Evolutionary conservation across 2,888 invertebrate species (phyloP).

Genomic region (Linnaemya vulpina): DNA sequence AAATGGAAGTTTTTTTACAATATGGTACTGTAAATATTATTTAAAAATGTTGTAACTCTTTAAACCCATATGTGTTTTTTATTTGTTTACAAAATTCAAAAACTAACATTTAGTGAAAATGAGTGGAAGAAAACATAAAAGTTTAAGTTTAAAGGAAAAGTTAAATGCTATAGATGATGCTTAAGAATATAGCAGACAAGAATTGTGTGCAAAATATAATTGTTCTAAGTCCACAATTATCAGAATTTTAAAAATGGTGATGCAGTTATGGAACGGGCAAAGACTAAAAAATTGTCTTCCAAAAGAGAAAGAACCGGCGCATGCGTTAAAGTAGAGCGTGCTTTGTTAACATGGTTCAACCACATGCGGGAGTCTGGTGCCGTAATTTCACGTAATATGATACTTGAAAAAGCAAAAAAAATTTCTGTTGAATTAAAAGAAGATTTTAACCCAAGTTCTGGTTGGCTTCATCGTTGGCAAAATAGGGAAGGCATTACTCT

Average conservation of each 20-base stretch:
- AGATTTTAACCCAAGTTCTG: slow-evolving; percentile 56
- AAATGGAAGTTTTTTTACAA: too few relatives aligned
- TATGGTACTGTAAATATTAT: too few relatives aligned
- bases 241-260: slow-evolving; percentile 40
- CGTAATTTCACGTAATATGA: not conserved
- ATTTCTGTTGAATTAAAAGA: slow-evolving; percentile 59
- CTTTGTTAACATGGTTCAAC: not conserved
- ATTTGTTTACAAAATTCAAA: too few relatives aligned
- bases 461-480: slow-evolving; percentile 68
- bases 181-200: not conserved
- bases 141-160: not conserved
- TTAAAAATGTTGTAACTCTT: not conserved
- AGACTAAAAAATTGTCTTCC: slow-evolving; percentile 21
- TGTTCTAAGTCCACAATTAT: slow-evolving; percentile 35
- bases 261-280: slow-evolving; percentile 31
- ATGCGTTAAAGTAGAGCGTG: slow-evolving; percentile 19
- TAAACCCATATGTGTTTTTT: not conserved
- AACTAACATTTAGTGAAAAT: too few relatives aligned
- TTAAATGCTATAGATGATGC: not conserved
- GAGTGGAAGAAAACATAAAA: not conserved
- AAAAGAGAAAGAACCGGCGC: slow-evolving; percentile 51
- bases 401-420: slow-evolving; percentile 65
- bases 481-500: slow-evolving; percentile 57
- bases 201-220: too few relatives aligned
- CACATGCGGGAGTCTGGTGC: slow-evolving; percentile 49